Base-by-base conservation (phyloP, 2,113 vertebrate species). In the Baryphthengus martii region DNA sequence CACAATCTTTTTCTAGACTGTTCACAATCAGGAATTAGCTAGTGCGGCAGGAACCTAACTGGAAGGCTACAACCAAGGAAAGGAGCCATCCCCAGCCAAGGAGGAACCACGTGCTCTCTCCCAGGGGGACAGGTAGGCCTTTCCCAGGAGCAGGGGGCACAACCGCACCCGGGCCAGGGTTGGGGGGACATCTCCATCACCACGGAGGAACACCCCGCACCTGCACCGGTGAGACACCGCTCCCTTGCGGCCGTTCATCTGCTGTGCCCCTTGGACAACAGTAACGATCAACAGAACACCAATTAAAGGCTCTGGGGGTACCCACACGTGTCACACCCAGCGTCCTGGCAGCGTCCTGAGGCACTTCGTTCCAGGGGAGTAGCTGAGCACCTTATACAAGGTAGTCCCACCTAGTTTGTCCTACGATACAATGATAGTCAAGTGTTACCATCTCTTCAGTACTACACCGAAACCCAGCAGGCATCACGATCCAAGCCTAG, bases 201-300 rank as follows among this genome's bases (percentile, higher is more conserved):
- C 44, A 8, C 70, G 8, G 59, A 74, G 50, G 72, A 53, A 35
- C 1, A 7, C 6, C 24, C 58, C 37, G 20, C 0, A 0, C 10
- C 67, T 16, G 7, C 1, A 17, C 61, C 65, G 66, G 39, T 2
- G 24, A 35, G 50, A 40, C 49, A 24, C 75, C n/a, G 53, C 40
- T 88, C 23, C 49, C 4, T 0, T 28, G 10, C 79, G 47, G 40
- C 25, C 47, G 4, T 3, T 35, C 17, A 20, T 7, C 66, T 45
- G 44, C 53, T 70, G 2, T 29, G 45, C 24, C 52, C 52, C 49
- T 59, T 7, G 29, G 61, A 63, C 39, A 83, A 25, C 25, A 65
- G 47, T 25, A 50, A 55, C 53, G 35, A 31, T 6, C 14, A 55
- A 11, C 11, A 16, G 42, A 74, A 20, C 23, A 20, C 2, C 13